A percentile compares a stretch with the other conserved stretches of the same genome.
Evolutionary conservation across 2,113 vertebrate species (phyloP).

Genomic region (Globicephala melas): DNA sequence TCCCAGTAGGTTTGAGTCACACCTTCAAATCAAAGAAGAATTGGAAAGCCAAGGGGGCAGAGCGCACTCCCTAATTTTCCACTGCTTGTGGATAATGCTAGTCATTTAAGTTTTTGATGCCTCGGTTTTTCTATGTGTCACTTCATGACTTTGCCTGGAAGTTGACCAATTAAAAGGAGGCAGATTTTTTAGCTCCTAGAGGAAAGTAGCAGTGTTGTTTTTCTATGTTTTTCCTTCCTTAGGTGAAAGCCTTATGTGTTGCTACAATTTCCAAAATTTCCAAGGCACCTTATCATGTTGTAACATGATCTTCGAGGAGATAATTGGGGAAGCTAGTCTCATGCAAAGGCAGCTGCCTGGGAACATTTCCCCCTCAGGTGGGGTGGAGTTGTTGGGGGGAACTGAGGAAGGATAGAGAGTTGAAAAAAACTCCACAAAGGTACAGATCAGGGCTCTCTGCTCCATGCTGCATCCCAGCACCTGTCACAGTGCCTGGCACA

Average conservation of each 20-base stretch:
- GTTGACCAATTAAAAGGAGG: slow-evolving; percentile 37
- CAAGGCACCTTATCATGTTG: background rate
- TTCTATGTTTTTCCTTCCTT: background rate
- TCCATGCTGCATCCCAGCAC: background rate
- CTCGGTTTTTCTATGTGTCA: slow-evolving; percentile 38
- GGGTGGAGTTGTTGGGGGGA: background rate
- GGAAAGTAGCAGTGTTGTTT: background rate
- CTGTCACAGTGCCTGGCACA: background rate
- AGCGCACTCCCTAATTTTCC: slow-evolving; percentile 51
- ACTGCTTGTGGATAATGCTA: slow-evolving; percentile 25
- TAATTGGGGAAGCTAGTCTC: slow-evolving; percentile 17
- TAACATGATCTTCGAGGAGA: slow-evolving; percentile 1
- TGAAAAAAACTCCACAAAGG: slow-evolving; percentile 8
- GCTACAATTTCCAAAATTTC: slow-evolving; percentile 38
- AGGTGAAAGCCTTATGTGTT: slow-evolving; percentile 22
- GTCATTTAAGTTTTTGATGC: slow-evolving; percentile 49
- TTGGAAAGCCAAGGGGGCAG: slow-evolving; percentile 53
- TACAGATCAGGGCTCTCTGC: background rate
- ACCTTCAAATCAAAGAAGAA: slow-evolving; percentile 70
- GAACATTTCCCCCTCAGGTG: background rate
- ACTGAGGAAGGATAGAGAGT: background rate
- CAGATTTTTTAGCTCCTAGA: slow-evolving; percentile 7
- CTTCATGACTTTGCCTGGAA: slow-evolving; percentile 30
- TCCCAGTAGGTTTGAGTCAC: slow-evolving; percentile 49
- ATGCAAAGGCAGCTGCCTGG: background rate